Evolutionary conservation across 2,888 invertebrate species (phyloP), one percentile per base, ranked within the genome.

Genomic region (Hermaeophaga mercurialis): DNA sequence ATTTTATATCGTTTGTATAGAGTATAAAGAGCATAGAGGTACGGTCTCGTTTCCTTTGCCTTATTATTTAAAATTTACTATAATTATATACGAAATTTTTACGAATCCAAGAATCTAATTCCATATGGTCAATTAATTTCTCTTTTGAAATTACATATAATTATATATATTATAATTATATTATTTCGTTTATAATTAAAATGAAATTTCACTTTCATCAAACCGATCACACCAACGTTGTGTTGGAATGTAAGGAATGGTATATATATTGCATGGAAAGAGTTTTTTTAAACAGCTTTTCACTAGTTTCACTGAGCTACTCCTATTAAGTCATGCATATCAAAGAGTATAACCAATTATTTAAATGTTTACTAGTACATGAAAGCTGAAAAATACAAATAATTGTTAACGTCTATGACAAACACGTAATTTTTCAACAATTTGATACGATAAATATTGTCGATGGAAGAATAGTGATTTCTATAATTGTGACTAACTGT

Each of bases 281-380:
- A 17, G 8, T 18, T 34, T 19, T 47, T 28, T 48, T 26, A 39
- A 39, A 38, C 28, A 39, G 28, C 39, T 39, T 47, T 47, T 36
- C 15, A 47, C 22, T 24, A 26, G 36, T 36, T 36, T 48, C 38
- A 48, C 39, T 44, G 19, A 17, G 28, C 36, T 38, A 28, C 47
- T 46, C 22, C 34, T 28, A 28, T 28, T 39, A 38, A 48, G 48
- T 39, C 48, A 48, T 48, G 48, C 48, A 48, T 48, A 48, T 38
- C 48, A 48, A 18, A 28, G 22, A 26, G 36, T 28, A 28, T 48
- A 39, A 48, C 38, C 38, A 39, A 48, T 48, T 18, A 38, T 39
- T 48, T 12, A 17, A 18, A 47, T 36, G 24, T 46, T 34, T 36
- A 36, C 26, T 48, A 46, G 33, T 24, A 11, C 9, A 48, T 26